phyloP scores from a whole-genome alignment of 2,113 vertebrate genomes.

The Cygnus atratus region DNA sequence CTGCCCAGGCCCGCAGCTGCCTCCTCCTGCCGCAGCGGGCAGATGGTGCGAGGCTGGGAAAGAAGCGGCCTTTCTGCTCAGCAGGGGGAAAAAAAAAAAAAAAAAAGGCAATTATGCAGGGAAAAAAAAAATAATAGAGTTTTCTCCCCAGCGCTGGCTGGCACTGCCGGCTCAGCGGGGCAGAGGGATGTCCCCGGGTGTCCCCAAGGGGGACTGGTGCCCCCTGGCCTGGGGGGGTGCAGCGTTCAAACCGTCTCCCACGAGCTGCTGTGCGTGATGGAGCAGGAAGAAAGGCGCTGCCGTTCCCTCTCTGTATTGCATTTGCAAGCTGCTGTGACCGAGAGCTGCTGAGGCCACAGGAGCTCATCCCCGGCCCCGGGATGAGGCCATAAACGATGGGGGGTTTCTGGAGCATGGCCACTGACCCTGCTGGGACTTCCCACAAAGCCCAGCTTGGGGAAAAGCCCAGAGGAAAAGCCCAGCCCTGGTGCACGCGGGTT shows the following conservation, averaged over 20 bases:
- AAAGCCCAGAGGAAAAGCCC: background rate
- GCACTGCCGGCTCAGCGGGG: background rate
- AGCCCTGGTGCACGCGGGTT: background rate
- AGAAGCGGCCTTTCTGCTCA: constrained; percentile 16
- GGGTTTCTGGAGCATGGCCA: accelerated
- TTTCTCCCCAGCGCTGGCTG: background rate
- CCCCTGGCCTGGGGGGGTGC: background rate
- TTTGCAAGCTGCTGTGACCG: background rate
- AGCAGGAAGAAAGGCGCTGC: background rate
- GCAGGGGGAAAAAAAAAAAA: background rate
- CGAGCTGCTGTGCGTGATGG: background rate
- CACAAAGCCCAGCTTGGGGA: background rate
- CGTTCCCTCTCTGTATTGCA: background rate
- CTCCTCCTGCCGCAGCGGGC: constrained; percentile 6
- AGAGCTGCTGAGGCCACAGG: background rate
- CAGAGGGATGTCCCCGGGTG: accelerated
- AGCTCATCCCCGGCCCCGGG: background rate
- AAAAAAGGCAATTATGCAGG: background rate
- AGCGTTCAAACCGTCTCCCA: background rate
- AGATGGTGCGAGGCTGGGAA: constrained; percentile 31
- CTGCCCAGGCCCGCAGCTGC: constrained; percentile 4
- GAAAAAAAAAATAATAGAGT: background rate
- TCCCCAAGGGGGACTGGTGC: background rate
- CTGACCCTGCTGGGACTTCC: background rate
- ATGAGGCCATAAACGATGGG: background rate